Base-by-base conservation (phyloP, 1,140 invertebrate species). In the Pseudomyrmex concolor region DNA sequence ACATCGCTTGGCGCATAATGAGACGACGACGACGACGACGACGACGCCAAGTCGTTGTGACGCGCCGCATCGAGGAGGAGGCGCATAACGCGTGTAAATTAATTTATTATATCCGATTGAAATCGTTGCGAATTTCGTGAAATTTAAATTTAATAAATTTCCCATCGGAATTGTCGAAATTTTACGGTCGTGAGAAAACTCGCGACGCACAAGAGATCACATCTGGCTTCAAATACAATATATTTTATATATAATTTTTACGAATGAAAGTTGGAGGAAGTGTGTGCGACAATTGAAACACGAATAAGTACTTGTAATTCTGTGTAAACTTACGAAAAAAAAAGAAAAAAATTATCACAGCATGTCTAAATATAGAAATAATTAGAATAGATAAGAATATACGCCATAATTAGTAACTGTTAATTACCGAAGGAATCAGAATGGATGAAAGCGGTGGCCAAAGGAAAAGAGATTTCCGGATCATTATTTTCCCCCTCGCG, bases 51-150 rank as follows among this genome's bases (percentile, higher is more conserved):
- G 54, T 25, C 25, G 25, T 19, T 15, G 19, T 54, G 71, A 48
- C 51, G 66, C 19, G 22, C 22, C 48, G 19, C 19, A 45, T n/a
- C 17, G 19, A 66, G 25, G 19, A 80, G 76, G 66, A 80, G 71
- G 45, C 76, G 66, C 34, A 7, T 34, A 34, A 60, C 22, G 76
- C 66, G 76, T 70, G 64, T 80, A 80, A 7, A 25, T 70, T 80
- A 50, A 83, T 83, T 83, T 55, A 77, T 83, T 55, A 77, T 77
- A 25, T 25, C 25, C 72, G 34, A 71, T 71, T 71, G 34, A 70
- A 80, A 78, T 57, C 7, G 34, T 51, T 50, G 54, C 22, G 43
- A 22, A 34, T 34, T 34, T 34, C 34, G 34, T 19, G 19, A 54
- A 45, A 80, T 71, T 80, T 51, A 45, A n/a, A n/a, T n/a, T n/a